phyloP scores from a whole-genome alignment of 1,140 invertebrate species.

The Vanessa atalanta region DNA sequence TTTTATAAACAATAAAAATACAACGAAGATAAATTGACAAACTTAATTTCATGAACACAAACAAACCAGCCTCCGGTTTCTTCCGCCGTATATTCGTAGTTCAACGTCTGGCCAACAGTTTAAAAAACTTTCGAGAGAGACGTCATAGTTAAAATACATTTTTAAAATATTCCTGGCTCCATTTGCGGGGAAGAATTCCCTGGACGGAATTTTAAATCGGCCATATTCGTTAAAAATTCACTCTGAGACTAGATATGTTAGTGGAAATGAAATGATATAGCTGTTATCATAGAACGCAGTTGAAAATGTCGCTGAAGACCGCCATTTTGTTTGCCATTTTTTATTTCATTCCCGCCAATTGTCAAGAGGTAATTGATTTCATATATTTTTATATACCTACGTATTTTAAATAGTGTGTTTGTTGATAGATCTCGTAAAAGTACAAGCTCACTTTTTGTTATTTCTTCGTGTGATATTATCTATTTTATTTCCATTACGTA shows the following conservation, averaged over 20 bases:
- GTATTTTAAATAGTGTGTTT: too few species aligned
- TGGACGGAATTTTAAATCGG: slow-evolving; percentile 40
- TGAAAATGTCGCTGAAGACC: slow-evolving; percentile 37
- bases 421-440: too few species aligned
- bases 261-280: slow-evolving; percentile 49
- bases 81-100: slow-evolving; percentile 11
- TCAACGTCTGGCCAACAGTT: slow-evolving; percentile 14
- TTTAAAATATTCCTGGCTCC: slow-evolving; percentile 41
- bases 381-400: neutral
- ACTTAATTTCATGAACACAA: slow-evolving; percentile 3
- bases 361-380: slow-evolving; percentile 34
- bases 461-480: too few species aligned
- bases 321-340: slow-evolving; percentile 15
- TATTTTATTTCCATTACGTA: too few species aligned
- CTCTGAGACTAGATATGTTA: slow-evolving; percentile 41
- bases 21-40: too few species aligned
- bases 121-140: slow-evolving; percentile 27
- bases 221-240: slow-evolving; percentile 44
- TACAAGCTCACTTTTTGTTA: too few species aligned
- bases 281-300: slow-evolving; percentile 45
- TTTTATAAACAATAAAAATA: neutral
- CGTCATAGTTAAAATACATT: slow-evolving; percentile 39
- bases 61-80: neutral
- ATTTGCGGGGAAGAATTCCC: slow-evolving; percentile 32
- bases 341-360: slow-evolving; percentile 15